Evolutionary conservation across 2,888 invertebrate species (phyloP).

Genomic region (Machimus atricapillus): DNA sequence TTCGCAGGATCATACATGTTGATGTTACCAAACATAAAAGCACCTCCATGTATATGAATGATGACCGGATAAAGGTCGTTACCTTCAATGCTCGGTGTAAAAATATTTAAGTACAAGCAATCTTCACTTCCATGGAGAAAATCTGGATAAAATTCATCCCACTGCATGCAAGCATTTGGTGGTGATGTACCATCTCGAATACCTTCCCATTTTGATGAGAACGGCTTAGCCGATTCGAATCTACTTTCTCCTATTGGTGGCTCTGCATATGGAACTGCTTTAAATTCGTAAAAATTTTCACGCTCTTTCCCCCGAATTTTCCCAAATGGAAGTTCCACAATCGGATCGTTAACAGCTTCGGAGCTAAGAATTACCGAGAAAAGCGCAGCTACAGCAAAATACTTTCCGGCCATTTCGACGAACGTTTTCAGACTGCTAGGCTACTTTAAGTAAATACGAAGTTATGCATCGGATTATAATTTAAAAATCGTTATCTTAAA

Average conservation of each 20-base stretch:
- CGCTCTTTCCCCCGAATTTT: slow-evolving; percentile 53
- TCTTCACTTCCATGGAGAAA: slow-evolving; percentile 68
- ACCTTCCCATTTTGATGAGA: slow-evolving; percentile 50
- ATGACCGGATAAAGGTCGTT: slow-evolving; percentile 68
- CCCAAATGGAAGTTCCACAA: slow-evolving; percentile 53
- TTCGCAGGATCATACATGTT: slow-evolving; percentile 66
- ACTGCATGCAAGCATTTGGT: slow-evolving; percentile 71
- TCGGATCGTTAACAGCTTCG: slow-evolving; percentile 36
- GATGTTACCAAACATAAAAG: slow-evolving; percentile 72
- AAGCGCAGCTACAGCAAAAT: background rate
- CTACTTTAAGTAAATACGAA: background rate
- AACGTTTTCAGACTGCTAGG: background rate
- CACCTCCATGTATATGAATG: slow-evolving; percentile 73
- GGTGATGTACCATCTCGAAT: slow-evolving; percentile 65
- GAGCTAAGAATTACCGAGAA: background rate
- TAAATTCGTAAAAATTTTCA: slow-evolving; percentile 66
- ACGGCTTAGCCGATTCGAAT: slow-evolving; percentile 63
- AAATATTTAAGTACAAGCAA: slow-evolving; percentile 72
- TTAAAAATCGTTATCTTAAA: background rate
- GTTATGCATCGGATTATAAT: background rate
- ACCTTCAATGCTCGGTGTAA: slow-evolving; percentile 63
- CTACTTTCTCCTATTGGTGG: slow-evolving; percentile 71
- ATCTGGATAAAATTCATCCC: slow-evolving; percentile 61
- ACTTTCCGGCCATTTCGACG: background rate
- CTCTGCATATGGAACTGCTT: slow-evolving; percentile 72